These are phyloP conservation scores for Meteorus sp. DNA, from an alignment of 1,140 invertebrate genomes.

Conservation along the genomic window DNA sequence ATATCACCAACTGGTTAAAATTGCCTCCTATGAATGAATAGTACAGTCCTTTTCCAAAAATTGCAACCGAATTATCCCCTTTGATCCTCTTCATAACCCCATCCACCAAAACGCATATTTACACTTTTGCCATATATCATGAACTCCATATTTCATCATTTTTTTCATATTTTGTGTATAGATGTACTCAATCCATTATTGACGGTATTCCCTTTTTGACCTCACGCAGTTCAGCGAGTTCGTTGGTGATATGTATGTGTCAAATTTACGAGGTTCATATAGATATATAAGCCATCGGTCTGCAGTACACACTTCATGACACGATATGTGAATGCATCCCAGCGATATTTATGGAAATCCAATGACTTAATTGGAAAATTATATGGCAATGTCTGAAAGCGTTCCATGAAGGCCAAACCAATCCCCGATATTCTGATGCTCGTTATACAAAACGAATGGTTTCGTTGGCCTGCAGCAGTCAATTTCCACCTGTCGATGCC, in stretches of 20 bases:
- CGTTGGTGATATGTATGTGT: not conserved
- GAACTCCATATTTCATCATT: no score
- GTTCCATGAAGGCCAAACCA: slow-evolving; percentile 27
- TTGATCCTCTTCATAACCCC: no score
- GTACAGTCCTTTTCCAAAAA: no score
- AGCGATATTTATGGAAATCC: slow-evolving; percentile 45
- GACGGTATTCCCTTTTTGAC: no score
- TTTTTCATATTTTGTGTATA: no score
- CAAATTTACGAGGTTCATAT: not conserved
- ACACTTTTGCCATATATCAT: no score
- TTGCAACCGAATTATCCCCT: no score
- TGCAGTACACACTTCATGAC: no score
- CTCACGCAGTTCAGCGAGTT: not conserved
- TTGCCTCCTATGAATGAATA: no score
- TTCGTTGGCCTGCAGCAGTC: slow-evolving; percentile 6
- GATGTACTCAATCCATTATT: no score
- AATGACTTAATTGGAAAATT: slow-evolving; percentile 53
- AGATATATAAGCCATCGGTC: not conserved
- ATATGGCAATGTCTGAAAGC: slow-evolving; percentile 43
- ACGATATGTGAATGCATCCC: not conserved
- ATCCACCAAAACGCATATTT: no score
- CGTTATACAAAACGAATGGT: slow-evolving; percentile 36
- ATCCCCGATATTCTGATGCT: slow-evolving; percentile 13
- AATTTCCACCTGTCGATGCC: not conserved
- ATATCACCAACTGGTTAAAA: no score